Evolutionary conservation across 2,797 vertebrate species (phyloP).

Genomic region (Lophotriccus pileatus): DNA sequence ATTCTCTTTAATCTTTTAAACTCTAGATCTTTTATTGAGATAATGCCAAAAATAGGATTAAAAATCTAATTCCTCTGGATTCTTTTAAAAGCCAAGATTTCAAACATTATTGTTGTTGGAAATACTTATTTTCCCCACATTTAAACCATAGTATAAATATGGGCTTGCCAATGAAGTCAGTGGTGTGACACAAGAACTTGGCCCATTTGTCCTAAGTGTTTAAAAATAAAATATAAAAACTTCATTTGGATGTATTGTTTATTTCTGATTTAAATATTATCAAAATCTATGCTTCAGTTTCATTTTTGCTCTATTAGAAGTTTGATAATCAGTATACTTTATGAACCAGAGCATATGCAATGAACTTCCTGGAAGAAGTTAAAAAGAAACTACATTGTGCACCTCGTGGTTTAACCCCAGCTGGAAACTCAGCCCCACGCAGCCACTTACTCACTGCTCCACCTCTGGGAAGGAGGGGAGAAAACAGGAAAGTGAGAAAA

Average conservation of each 20-base stretch:
- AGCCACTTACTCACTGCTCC: neutral
- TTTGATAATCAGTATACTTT: neutral
- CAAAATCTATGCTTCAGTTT: neutral
- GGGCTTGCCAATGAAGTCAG: neutral
- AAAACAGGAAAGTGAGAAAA: neutral
- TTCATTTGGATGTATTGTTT: neutral
- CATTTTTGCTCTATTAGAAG: neutral
- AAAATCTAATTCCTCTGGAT: neutral
- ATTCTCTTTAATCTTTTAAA: constrained; percentile 9
- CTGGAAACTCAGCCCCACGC: neutral
- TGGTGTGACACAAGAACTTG: neutral
- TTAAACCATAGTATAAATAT: neutral
- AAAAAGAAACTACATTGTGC: neutral
- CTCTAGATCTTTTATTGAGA: neutral
- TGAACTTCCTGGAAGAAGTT: neutral
- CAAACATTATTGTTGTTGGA: neutral
- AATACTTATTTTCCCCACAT: neutral
- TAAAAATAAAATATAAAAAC: neutral
- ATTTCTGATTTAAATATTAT: neutral
- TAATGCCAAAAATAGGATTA: neutral
- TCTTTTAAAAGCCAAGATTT: neutral
- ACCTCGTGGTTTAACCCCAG: no score
- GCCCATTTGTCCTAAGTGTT: neutral
- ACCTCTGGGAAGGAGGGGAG: neutral
- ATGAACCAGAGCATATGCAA: neutral